Evolutionary conservation across 2,113 vertebrate species (phyloP).

Genomic region (Poeciliopsis retropinna): DNA sequence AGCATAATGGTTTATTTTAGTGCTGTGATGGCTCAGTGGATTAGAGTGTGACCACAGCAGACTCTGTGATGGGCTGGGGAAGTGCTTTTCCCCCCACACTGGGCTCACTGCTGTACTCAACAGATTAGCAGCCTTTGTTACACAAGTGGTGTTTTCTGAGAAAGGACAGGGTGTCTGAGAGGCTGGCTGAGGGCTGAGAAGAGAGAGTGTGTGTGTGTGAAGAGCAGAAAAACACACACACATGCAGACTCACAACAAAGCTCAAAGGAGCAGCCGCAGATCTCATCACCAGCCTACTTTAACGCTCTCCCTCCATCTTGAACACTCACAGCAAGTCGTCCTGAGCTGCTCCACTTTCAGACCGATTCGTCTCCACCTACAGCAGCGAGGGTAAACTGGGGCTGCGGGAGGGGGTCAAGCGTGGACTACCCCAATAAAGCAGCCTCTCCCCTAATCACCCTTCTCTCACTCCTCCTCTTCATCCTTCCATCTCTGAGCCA

Average conservation of each 20-base stretch:
- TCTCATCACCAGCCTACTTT: slow-evolving; percentile 58
- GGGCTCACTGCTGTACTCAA: slow-evolving; percentile 64
- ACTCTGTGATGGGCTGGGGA: slow-evolving; percentile 63
- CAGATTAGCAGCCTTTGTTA: slow-evolving; percentile 72
- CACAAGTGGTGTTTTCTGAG: slow-evolving; percentile 66
- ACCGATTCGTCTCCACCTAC: slow-evolving; percentile 36
- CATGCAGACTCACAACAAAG: slow-evolving; percentile 15
- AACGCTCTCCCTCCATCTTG: slow-evolving; percentile 44
- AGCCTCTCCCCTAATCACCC: slow-evolving; percentile 50
- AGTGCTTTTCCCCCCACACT: slow-evolving; percentile 43
- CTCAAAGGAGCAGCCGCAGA: slow-evolving; percentile 48
- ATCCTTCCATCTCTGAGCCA: slow-evolving; percentile 54
- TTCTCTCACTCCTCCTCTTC: slow-evolving; percentile 39
- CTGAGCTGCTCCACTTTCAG: slow-evolving; percentile 14
- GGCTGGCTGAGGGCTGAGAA: slow-evolving; percentile 48
- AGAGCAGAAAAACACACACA: slow-evolving; percentile 16
- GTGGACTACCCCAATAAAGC: slow-evolving; percentile 66
- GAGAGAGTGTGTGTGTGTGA: slow-evolving; percentile 39
- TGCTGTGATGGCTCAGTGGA: slow-evolving; percentile 66
- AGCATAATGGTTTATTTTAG: slow-evolving; percentile 66
- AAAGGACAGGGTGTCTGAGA: slow-evolving; percentile 63
- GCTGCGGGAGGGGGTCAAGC: slow-evolving; percentile 50
- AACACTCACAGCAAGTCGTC: slow-evolving; percentile 6
- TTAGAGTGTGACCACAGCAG: slow-evolving; percentile 62
- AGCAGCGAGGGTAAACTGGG: neutral